These are phyloP conservation scores for Rhea pennata DNA, from an alignment of 2,113 vertebrate genomes.

Conservation along the genomic window DNA sequence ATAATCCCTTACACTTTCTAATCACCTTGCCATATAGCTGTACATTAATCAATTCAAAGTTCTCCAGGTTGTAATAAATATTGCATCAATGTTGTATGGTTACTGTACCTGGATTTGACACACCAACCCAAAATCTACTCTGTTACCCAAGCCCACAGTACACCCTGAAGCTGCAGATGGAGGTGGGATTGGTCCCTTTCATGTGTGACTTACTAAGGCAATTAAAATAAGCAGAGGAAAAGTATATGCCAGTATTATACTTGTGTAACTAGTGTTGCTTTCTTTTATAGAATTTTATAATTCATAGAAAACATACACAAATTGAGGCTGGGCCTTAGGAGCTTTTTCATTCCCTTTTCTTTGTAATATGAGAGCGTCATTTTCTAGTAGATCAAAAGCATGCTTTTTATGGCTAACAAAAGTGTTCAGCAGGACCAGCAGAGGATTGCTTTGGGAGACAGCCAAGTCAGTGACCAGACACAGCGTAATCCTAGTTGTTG, in stretches of 20 bases:
- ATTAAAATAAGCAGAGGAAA: background rate
- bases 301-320: background rate
- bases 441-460: background rate
- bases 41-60: background rate
- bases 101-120: background rate
- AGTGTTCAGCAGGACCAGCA: background rate
- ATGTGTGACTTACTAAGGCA: background rate
- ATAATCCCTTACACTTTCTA: background rate
- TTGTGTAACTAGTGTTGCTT: background rate
- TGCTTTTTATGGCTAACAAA: background rate
- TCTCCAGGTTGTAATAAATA: background rate
- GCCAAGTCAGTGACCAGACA: background rate
- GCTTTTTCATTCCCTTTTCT: background rate
- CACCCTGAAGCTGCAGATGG: background rate
- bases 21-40: background rate
- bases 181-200: background rate
- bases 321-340: background rate
- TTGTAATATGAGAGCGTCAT: background rate
- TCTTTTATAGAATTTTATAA: background rate
- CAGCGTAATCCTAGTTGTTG: conserved; percentile 14
- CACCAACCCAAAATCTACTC: background rate
- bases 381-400: background rate
- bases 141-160: background rate
- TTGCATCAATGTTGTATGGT: too few relatives aligned
- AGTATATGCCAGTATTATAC: background rate